phyloP scores from a whole-genome alignment of 2,888 invertebrate species.

The Drosophila pegasa region DNA sequence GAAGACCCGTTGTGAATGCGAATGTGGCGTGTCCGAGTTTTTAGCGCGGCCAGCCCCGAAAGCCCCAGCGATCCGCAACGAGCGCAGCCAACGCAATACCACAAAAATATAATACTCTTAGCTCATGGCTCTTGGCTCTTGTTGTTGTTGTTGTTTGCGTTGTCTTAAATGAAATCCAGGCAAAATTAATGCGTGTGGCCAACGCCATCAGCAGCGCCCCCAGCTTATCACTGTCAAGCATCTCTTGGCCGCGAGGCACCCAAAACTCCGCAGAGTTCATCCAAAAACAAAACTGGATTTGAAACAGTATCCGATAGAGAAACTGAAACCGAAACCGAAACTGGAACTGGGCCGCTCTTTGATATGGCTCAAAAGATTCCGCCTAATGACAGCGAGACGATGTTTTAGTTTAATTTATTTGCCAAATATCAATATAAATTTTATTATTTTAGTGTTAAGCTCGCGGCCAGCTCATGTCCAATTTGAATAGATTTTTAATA shows the following conservation, averaged over 20 bases:
- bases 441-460: constrained; percentile 44
- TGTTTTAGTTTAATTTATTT: constrained; percentile 71
- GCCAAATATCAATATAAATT: constrained; percentile 73
- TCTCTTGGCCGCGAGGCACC: constrained; percentile 47
- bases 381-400: constrained; percentile 42
- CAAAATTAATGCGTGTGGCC: constrained; percentile 79
- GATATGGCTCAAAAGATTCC: constrained; percentile 22
- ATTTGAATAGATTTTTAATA: constrained; percentile 75
- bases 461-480: constrained; percentile 21
- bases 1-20: constrained; percentile 70
- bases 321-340: constrained; percentile 14
- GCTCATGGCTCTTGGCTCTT: constrained; percentile 35
- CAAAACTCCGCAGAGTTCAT: constrained; percentile 19
- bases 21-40: constrained; percentile 78
- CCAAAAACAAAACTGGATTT: constrained; percentile 11
- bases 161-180: constrained; percentile 71
- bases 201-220: constrained; percentile 75
- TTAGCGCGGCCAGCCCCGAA: constrained; percentile 68
- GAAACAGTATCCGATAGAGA: constrained; percentile 8
- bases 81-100: constrained; percentile 65
- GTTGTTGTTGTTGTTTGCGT: constrained; percentile 29
- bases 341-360: constrained; percentile 28
- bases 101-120: constrained; percentile 56
- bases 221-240: constrained; percentile 75
- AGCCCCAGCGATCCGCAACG: constrained; percentile 23